phyloP scores from a whole-genome alignment of 2,113 vertebrate genomes.

The Vimba vimba region DNA sequence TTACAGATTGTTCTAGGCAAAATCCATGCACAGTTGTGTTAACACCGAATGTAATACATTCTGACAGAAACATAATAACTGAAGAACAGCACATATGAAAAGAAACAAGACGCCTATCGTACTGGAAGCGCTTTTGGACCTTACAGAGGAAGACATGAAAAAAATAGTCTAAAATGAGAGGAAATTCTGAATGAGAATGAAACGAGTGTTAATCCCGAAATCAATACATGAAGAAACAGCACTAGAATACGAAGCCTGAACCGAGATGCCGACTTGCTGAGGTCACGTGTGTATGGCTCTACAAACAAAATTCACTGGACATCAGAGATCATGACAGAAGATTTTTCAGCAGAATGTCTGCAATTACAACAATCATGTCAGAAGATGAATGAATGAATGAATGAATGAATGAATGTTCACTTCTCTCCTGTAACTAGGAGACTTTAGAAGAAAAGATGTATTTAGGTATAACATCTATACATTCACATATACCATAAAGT shows the following conservation, averaged over 20 bases:
- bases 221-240: not conserved
- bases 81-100: not conserved
- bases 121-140: not conserved
- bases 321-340: not conserved
- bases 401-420: not conserved
- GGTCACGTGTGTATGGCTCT: conserved; percentile 22
- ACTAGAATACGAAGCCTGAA: conserved; percentile 3
- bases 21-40: conserved; percentile 13
- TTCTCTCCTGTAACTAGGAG: not conserved
- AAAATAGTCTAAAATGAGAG: conserved; percentile 17
- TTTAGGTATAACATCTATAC: conserved; percentile 31
- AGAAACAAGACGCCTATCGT: not conserved
- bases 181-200: not conserved
- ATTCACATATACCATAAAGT: conserved; percentile 2
- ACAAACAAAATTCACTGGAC: not conserved
- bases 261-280: conserved; percentile 1
- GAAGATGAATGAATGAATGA: not conserved
- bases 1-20: conserved; percentile 3
- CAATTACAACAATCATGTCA: not conserved
- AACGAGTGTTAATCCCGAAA: not conserved
- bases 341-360: conserved; percentile 13
- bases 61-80: not conserved
- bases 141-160: not conserved
- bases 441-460: not conserved
- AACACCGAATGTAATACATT: conserved; percentile 16